phyloP scores from a whole-genome alignment of 2,888 invertebrate species.

The Candidula unifasciata region DNA sequence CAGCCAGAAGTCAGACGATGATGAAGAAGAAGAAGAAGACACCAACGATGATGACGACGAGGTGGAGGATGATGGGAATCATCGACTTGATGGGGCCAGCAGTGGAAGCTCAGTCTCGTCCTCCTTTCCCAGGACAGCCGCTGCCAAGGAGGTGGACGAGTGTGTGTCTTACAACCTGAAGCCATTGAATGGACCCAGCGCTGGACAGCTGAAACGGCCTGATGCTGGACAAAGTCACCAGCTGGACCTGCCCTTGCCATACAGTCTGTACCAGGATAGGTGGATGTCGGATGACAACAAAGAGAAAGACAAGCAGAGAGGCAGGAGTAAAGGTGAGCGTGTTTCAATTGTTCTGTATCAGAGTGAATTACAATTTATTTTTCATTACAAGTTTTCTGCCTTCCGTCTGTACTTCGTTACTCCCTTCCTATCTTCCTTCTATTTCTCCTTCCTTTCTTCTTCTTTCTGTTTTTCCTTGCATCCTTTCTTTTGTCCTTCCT shows the following conservation, averaged over 20 bases:
- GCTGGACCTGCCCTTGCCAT: neutral
- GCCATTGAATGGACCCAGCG: neutral
- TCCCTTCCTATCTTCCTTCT: too few species aligned
- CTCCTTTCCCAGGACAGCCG: neutral
- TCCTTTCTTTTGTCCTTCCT: too few species aligned
- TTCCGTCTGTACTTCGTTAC: too few species aligned
- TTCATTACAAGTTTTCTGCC: too few species aligned
- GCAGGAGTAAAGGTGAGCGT: constrained; percentile 17
- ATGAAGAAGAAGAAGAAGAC: constrained; percentile 3
- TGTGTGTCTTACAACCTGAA: constrained; percentile 19
- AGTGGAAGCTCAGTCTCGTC: neutral
- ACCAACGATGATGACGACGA: neutral
- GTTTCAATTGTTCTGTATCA: too few species aligned
- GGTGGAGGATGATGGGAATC: constrained; percentile 4
- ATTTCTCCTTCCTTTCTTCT: too few species aligned
- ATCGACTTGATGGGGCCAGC: neutral
- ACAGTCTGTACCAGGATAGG: neutral
- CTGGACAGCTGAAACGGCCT: neutral
- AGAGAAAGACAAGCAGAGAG: constrained; percentile 19
- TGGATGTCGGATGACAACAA: neutral
- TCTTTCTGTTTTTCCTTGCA: too few species aligned
- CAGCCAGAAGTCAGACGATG: neutral
- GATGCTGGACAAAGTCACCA: neutral
- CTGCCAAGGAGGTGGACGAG: neutral
- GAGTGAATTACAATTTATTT: too few species aligned